Base-by-base conservation (phyloP, 1,140 invertebrate genomes). In the Nilaparvata lugens region DNA sequence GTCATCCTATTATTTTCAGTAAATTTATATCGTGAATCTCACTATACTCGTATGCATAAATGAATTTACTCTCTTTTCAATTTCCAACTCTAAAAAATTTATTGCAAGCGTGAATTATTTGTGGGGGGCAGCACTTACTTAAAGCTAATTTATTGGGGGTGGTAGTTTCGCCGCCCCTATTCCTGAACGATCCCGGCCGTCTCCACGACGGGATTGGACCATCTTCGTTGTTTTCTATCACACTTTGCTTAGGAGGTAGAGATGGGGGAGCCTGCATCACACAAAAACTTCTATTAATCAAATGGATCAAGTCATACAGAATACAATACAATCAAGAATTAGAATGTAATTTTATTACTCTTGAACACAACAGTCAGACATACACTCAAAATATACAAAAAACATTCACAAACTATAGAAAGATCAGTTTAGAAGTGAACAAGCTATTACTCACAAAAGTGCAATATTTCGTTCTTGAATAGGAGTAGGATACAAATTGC, bases 171-270 rank as follows among this genome's bases (percentile, higher is more conserved):
- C 73, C 74, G 63, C 74, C 72, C 65, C 75, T 72, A 73, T 71
- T 77, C 67, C 74, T 79, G 61, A 78, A 79, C 63, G 76, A 83
- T 62, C 77, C 76, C 45, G 78, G 78, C 69, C 81, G 76, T 66
- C 82, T 74, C 82, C 83, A 84, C 38, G 81, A 78, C 65, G 81
- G 79, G 64, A 79, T 73, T 56, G 72, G 71, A 64, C 74, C 75
- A 61, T 81, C 78, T 62, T 81, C 80, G 69, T 74, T 78, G 52
- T 69, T 67, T 19, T 18, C 16, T 45, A 65, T 58, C 72, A 72
- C 73, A 69, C 75, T 72, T 74, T 76, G 53, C 35, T 60, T 74
- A 72, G 79, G 77, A 53, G 78, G 78, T 67, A 76, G 75, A 64
- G 74, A 67, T 62, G 72, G 72, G 58, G 78, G 78, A 65, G 79